Conservation (phyloP, 64 coral and sea anemone genomes). For the Anthopleura sola region DNA sequence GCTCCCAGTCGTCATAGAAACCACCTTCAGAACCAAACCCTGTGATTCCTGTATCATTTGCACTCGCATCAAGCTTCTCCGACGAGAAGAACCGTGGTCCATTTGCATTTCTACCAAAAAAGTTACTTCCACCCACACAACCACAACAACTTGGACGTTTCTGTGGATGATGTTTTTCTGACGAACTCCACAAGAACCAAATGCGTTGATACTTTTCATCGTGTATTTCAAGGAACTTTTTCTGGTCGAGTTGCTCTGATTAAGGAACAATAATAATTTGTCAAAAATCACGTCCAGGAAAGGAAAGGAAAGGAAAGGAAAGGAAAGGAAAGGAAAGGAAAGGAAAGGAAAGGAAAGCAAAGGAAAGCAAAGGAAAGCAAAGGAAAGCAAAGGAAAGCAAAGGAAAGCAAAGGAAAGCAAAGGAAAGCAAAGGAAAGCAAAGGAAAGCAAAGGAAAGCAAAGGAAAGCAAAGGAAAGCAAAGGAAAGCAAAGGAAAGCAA, state of each 20-base stretch:
- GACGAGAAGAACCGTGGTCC: slow-evolving; percentile 81
- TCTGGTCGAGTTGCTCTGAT: slow-evolving; percentile 75
- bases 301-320: not conserved
- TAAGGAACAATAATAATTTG: not conserved
- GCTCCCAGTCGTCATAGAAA: slow-evolving; percentile 56
- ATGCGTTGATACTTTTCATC: slow-evolving; percentile 67
- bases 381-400: not conserved
- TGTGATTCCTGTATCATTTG: slow-evolving; percentile 81
- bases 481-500: not conserved
- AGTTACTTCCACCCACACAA: slow-evolving; percentile 91
- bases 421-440: not conserved
- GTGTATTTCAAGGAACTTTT: slow-evolving; percentile 84
- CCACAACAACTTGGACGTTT: slow-evolving; percentile 63
- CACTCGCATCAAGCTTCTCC: slow-evolving; percentile 90
- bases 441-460: not conserved
- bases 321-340: not conserved
- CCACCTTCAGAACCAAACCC: slow-evolving; percentile 85
- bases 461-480: not conserved
- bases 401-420: not conserved
- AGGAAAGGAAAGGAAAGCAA: not conserved
- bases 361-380: too few species aligned
- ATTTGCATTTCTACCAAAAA: slow-evolving; percentile 94
- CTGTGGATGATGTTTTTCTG: slow-evolving; percentile 27
- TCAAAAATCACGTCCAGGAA: not conserved
- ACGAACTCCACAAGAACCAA: slow-evolving; percentile 92